phyloP scores from a whole-genome alignment of 1,140 invertebrate species.

The Apis florea region DNA sequence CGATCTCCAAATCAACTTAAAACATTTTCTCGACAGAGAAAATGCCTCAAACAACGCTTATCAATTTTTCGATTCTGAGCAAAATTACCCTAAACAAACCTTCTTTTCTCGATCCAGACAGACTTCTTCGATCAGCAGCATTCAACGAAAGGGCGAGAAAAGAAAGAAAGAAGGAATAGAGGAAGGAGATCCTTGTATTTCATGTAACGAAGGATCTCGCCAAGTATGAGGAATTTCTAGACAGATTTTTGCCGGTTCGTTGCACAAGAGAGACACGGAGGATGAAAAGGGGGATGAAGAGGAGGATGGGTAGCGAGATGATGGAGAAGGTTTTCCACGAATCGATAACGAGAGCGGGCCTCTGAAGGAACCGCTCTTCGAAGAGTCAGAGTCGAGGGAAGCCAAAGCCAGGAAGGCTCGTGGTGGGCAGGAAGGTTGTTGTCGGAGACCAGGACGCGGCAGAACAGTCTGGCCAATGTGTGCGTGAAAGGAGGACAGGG shows the following conservation, averaged over 20 bases:
- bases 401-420: too few species aligned
- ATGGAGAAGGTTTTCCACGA: constrained; percentile 52
- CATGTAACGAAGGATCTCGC: constrained; percentile 37
- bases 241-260: constrained; percentile 44
- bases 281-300: constrained; percentile 46
- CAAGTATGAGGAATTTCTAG: constrained; percentile 30
- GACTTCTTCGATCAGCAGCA: not conserved
- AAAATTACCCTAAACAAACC: too few species aligned
- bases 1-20: too few species aligned
- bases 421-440: not conserved
- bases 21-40: too few species aligned
- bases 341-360: constrained; percentile 53
- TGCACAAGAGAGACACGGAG: constrained; percentile 41
- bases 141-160: not conserved
- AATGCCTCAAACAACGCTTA: too few species aligned
- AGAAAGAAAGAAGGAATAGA: not conserved
- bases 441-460: constrained; percentile 7
- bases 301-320: not conserved
- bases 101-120: too few species aligned
- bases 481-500: too few species aligned
- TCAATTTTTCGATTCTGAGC: too few species aligned
- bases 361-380: constrained; percentile 21
- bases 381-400: not conserved
- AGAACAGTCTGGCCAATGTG: not conserved
- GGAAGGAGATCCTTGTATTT: constrained; percentile 4